Conservation (phyloP, 2,113 vertebrate genomes). For the Brachypteracias leptosomus region DNA sequence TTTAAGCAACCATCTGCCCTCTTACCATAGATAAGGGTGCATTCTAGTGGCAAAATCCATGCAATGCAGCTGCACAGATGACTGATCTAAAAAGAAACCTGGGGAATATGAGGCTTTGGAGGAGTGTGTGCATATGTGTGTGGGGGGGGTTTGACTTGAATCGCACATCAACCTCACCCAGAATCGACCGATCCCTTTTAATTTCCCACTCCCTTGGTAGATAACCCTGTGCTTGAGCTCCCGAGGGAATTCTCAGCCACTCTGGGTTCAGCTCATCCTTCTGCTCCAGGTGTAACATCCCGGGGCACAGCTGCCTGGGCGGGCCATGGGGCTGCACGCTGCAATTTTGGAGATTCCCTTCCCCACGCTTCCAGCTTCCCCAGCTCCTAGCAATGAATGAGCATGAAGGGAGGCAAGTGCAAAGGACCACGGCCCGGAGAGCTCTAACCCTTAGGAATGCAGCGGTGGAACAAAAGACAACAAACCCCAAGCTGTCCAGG, state of each 20-base stretch:
- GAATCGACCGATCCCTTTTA: background rate
- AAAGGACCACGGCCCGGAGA: background rate
- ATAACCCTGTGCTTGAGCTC: background rate
- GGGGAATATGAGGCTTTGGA: conserved; percentile 24
- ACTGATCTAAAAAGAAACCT: conserved; percentile 42
- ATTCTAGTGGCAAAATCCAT: conserved; percentile 80
- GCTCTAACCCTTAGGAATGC: conserved; percentile 37
- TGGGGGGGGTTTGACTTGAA: background rate
- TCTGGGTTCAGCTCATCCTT: background rate
- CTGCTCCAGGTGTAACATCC: conserved; percentile 25
- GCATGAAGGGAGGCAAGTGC: background rate
- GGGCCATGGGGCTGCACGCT: background rate
- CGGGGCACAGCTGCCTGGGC: background rate
- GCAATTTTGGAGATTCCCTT: background rate
- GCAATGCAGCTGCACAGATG: conserved; percentile 75
- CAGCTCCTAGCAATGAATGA: background rate
- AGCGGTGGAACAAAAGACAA: conserved; percentile 60
- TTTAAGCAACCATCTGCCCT: conserved; percentile 52
- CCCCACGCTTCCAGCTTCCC: background rate
- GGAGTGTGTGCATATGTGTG: background rate
- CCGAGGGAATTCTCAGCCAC: background rate
- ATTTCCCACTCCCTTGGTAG: background rate
- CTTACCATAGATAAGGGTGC: conserved; percentile 82
- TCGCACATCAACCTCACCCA: background rate
- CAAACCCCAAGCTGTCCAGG: background rate